Base-by-base conservation (phyloP, 2,888 invertebrate species). In the Drosophila differens region DNA sequence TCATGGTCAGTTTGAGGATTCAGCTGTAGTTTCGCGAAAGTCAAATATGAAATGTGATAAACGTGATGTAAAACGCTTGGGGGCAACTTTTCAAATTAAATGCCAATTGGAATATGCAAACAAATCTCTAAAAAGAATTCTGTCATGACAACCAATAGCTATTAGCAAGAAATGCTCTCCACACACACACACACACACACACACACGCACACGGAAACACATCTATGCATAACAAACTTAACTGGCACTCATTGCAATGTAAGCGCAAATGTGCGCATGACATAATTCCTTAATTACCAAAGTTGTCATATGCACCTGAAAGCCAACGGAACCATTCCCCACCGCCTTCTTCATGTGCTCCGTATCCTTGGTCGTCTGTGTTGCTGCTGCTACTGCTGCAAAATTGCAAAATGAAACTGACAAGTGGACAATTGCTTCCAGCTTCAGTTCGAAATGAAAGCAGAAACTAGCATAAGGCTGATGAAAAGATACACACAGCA, bases 251-350 rank as follows among this genome's bases (percentile, higher is more conserved):
- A 62, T 63, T 68, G 60, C 44, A 62, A 70, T 64, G 65, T 61
- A 66, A 60, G 22, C 51, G 25, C 52, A 66, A 75, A 69, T 74
- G 60, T 89, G 86, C 83, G 83, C 87, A 78, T 86, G 89, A 87
- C 85, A 87, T 85, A 89, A 87, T 89, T 87, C 80, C 88, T 85
- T 87, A 87, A 87, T 87, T 89, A 89, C 89, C 88, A 85, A 89
- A 87, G 83, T 89, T 89, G 83, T 85, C 88, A 81, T 66, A 59
- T 74, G 73, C 83, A 84, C 52, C 71, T 74, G 74, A 68, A 71
- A 60, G 68, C 49, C 32, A 39, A 51, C 37, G 32, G 30, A 51
- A 35, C 35, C 61, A 16, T 63, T 37, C 14, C 7, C 1, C 14
- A 5, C 16, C 16, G 4, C 9, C 16, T 22, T 7, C 22, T 25